Evolutionary conservation across 2,888 invertebrate species (phyloP), one percentile per base, ranked within the genome.

Genomic region (Habroteleia sp.): DNA sequence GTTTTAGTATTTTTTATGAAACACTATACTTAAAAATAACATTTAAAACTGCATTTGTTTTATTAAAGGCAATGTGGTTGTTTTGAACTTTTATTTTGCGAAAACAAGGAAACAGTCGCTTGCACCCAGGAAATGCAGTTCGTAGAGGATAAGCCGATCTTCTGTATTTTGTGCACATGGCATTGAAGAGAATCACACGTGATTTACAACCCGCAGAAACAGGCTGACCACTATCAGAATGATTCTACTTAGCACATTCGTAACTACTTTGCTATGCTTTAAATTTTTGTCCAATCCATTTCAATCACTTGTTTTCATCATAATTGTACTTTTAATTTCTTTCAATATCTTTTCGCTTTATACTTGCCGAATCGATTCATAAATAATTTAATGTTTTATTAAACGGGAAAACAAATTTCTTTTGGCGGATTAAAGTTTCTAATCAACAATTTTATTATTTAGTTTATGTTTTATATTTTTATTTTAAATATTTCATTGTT

Each of bases 141-240:
- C 68, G 58, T 17, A 11, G 35, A 14, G 50, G 58, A 58, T 58
- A 68, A 58, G 68, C 58, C 41, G 41, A 48, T 46, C 39, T 48
- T 48, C 46, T 33, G 56, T 48, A 37, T 58, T 68, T 66, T 33
- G 54, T 73, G 48, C 60, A 63, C 58, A 50, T 37, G 63, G 50
- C 41, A 63, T 50, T 63, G 63, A 63, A 63, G 50, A 33, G 63
- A 66, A 46, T 66, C 31, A 54, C 54, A 39, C 10, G 44, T 56
- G 54, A 66, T 54, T 54, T 54, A 31, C 65, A 46, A 41, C 52
- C 58, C 66, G 46, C 72, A 50, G 60, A 56, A 27, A 44, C 37
- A 25, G 80, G 74, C 79, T 80, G 81, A 80, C 80, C 79, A 76
- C 73, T 74, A 77, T 71, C 77, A 63, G 77, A 78, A 81, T 78